Base-by-base conservation (phyloP, 2,113 vertebrate genomes). In the Tympanuchus pallidicinctus region DNA sequence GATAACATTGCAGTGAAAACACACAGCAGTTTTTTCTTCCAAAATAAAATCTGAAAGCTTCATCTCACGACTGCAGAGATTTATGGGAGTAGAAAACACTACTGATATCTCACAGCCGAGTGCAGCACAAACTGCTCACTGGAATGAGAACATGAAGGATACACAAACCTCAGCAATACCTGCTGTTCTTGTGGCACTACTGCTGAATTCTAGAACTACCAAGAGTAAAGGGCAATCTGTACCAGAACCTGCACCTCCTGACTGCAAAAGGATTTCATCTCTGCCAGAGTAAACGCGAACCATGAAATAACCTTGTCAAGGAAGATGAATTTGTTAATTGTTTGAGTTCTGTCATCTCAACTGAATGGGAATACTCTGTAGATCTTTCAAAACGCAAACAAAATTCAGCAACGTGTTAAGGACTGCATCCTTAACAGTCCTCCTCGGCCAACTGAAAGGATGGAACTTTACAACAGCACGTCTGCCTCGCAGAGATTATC, bases 301-400 rank as follows among this genome's bases (percentile, higher is more conserved):
- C 45, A 92, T 85, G 65, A 70, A 88, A 47, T 57, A 85, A 85
- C 64, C 82, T 77, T 11, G 75, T 43, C 50, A 80, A 77, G 21
- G 45, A 88, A n/a, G 7, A 93, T 38, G 69, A 70, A 94, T 91
- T 74, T 27, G 60, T 74, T 89, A 83, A 91, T 93, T 91, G 76
- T 34, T 72, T 5, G 42, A 54, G 48, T 82, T 82, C 50, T 66
- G 76, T 78, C 88, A 32, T 18, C 70, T 80, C 79, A 38, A 9
- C 73, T 88, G 56, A 45, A 34, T 56, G 52, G 48, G 43, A 89
- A 47, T 47, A 71, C 72, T 74, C 66, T 34, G 60, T 50, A 45
- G 24, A 77, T 77, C 86, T 83, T 86, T 2, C 77, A 66, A 83
- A 94, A 75, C 5, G 69, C 69, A 86, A 88, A 74, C 47, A 24